Evolutionary conservation across 2,113 vertebrate genomes (phyloP), one percentile per base, ranked within the genome.

Genomic region (Silurus glanis): DNA sequence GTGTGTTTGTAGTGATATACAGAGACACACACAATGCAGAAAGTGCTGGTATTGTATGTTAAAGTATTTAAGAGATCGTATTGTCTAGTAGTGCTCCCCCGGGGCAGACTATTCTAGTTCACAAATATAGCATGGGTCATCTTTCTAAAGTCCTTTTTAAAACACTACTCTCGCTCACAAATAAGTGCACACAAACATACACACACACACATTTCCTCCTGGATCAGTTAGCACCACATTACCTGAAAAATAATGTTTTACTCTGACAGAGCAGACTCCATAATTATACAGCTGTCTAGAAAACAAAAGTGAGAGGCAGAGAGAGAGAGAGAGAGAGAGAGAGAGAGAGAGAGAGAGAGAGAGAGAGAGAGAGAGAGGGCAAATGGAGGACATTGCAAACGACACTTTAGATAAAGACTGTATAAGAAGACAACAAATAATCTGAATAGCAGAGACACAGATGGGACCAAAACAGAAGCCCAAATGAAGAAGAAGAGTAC

Each of bases 201-300:
- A 76, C 75, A 84, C 83, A 80, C 62, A 81, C 79, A 37, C 51
- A 51, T 6, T 10, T 2, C 14, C 25, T 80, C 45, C 55, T 76
- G 67, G 25, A 88, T 76, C 83, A 88, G 87, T 49, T 85, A 85
- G 83, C 79, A 51, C 62, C 72, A 75, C 83, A 83, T 88, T 88
- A 88, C 86, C 79, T 85, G 83, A 75, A 86, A 89, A 89, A 86
- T 78, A 88, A 89, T 90, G 83, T 55, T 72, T 62, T 53, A 71
- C 59, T 88, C 76, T 87, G 76, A 64, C 72, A 83, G 84, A 85
- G 79, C 72, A 87, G 82, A 67, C 83, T 72, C 69, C 83, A 83
- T 90, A 90, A 90, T 90, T 91, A 91, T 83, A 55, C 75, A 53
- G 85, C 61, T 80, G 78, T 87, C 86, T 88, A 64, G 75, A 76